Evolutionary conservation across 2,797 vertebrate species (phyloP), one percentile per base, ranked within the genome.

Genomic region (Naso thynnoides): DNA sequence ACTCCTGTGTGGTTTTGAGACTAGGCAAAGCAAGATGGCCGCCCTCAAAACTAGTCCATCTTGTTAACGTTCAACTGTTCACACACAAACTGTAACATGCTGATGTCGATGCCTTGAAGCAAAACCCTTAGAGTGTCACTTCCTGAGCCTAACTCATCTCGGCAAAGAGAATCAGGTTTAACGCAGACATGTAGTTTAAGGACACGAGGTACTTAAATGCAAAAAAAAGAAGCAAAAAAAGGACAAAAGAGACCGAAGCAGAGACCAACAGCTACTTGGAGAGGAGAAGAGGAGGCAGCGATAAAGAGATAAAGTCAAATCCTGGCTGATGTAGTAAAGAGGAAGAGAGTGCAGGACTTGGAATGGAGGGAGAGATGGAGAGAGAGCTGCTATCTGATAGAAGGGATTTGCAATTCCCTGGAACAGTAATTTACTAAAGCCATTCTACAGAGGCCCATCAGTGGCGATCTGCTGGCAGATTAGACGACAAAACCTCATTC

Each of bases 361-460:
- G 73, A 56, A 78, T 50, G 66, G 71, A 88, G 76, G 47, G 79
- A 87, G 86, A 84, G 87, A 86, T 86, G 81, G 86, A 81, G 81
- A 70, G 66, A 83, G 85, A 86, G 84, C 82, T 79, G 75, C 74
- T 90, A 91, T 92, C 90, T 91, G 91, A 93, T 92, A 81, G 85
- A 89, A 86, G 85, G 89, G 92, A 93, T 94, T 94, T 94, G 90
- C 79, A 91, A 86, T 86, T 88, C 89, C 83, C 88, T 88, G 88
- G 88, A 91, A 92, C 90, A 93, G 90, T 93, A 92, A 93, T 93
- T 93, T 93, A 92, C 91, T 91, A 90, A 94, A 93, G 92, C 91
- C 92, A 92, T 91, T 92, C 91, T 91, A 88, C 91, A 90, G 88
- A 87, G 89, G 86, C 86, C 92, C 92, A 94, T 93, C 93, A 93